A percentile compares a stretch with the other conserved stretches of the same genome.
phyloP scores from a whole-genome alignment of 1,140 invertebrate species.

The Sitodiplosis mosellana region DNA sequence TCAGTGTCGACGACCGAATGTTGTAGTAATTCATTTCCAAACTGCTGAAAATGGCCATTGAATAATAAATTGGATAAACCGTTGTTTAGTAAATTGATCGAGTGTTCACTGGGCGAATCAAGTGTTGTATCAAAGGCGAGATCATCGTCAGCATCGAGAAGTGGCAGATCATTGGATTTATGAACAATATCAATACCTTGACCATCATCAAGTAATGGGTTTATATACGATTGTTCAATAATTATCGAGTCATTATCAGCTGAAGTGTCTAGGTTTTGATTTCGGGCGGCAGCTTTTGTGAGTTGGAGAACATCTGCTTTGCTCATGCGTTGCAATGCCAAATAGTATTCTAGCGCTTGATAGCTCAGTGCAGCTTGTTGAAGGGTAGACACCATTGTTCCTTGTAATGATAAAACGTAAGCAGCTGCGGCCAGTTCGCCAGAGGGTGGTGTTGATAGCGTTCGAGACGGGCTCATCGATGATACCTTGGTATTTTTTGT shows the following conservation, averaged over 20 bases:
- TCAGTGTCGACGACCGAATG: neutral
- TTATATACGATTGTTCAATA: neutral
- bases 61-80: slow-evolving; percentile 37
- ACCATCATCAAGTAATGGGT: neutral
- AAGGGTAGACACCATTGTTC: slow-evolving; percentile 52
- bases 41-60: slow-evolving; percentile 29
- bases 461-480: slow-evolving; percentile 6
- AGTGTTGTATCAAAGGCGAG: slow-evolving; percentile 30
- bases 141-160: slow-evolving; percentile 36
- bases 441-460: slow-evolving; percentile 9
- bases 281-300: neutral
- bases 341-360: slow-evolving; percentile 64
- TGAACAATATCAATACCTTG: slow-evolving; percentile 13
- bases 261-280: slow-evolving; percentile 9
- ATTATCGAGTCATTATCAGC: slow-evolving; percentile 16
- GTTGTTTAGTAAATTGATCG: slow-evolving; percentile 31
- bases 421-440: slow-evolving; percentile 25
- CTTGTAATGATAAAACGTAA: slow-evolving; percentile 48
- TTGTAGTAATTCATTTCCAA: slow-evolving; percentile 1
- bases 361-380: slow-evolving; percentile 61
- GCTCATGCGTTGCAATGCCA: slow-evolving; percentile 52
- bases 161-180: slow-evolving; percentile 37
- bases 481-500: slow-evolving; percentile 4
- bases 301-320: slow-evolving; percentile 21
- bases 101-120: slow-evolving; percentile 22